Conservation (phyloP, 2,797 vertebrate genomes). For the Tauraco hartlaubi region DNA sequence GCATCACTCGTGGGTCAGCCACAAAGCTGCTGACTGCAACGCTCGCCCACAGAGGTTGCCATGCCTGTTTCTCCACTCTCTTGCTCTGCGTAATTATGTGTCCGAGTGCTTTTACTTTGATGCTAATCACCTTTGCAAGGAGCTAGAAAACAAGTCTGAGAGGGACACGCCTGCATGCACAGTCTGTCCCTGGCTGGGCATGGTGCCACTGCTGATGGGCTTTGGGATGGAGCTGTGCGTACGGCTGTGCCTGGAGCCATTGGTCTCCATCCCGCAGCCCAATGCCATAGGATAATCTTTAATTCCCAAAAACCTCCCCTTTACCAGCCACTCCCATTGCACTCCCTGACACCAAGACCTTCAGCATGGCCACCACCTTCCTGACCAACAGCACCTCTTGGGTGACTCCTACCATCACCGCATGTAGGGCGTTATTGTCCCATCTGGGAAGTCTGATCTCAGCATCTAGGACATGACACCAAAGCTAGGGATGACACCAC, state of each 20-base stretch:
- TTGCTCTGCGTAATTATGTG: conserved; percentile 47
- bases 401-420: background rate
- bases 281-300: background rate
- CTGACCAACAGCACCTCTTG: background rate
- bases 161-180: background rate
- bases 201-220: background rate
- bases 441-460: background rate
- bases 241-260: background rate
- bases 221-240: background rate
- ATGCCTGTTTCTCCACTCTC: conserved; percentile 25
- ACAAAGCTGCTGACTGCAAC: conserved; percentile 25
- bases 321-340: background rate
- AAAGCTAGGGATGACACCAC: background rate
- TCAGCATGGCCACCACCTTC: background rate
- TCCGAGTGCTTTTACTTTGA: conserved; percentile 42
- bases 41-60: background rate
- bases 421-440: background rate
- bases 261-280: background rate
- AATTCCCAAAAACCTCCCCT: background rate
- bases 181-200: background rate
- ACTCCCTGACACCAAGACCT: background rate
- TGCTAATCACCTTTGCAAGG: conserved; percentile 19
- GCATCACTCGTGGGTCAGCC: background rate
- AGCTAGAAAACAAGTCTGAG: background rate
- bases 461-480: background rate